Conservation (phyloP, 2,797 vertebrate genomes). For the Prunella strophiata region DNA sequence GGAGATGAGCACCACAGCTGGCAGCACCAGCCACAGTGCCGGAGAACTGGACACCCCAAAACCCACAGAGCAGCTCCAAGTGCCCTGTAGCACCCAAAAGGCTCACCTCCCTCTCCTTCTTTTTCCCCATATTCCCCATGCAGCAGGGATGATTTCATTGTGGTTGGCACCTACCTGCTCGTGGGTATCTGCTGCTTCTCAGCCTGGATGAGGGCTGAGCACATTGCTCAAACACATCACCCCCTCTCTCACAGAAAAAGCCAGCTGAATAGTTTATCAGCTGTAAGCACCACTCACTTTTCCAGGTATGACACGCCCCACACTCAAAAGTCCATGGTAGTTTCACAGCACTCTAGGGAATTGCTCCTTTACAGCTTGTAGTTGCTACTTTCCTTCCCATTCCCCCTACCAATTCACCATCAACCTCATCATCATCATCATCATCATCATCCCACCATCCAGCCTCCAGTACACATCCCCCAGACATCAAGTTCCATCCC, state of each 20-base stretch:
- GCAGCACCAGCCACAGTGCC: accelerated
- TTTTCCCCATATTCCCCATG: background rate
- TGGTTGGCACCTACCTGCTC: background rate
- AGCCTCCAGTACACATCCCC: accelerated
- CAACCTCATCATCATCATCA: background rate
- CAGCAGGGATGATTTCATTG: background rate
- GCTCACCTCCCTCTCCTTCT: background rate
- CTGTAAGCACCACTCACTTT: background rate
- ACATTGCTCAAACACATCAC: background rate
- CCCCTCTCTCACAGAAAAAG: background rate
- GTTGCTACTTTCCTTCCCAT: background rate
- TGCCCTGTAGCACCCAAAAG: background rate
- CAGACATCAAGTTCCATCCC: background rate
- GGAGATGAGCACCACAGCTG: background rate
- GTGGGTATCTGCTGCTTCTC: background rate
- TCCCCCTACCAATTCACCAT: background rate
- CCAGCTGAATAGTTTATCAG: background rate
- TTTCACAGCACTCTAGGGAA: background rate
- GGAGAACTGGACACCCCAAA: background rate
- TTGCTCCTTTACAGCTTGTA: background rate
- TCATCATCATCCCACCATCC: background rate
- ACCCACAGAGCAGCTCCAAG: background rate
- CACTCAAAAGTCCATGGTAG: background rate
- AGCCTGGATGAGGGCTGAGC: background rate
- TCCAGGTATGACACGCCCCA: background rate